Evolutionary conservation across 2,113 vertebrate genomes (phyloP).

Genomic region (Chloroceryle aenea): DNA sequence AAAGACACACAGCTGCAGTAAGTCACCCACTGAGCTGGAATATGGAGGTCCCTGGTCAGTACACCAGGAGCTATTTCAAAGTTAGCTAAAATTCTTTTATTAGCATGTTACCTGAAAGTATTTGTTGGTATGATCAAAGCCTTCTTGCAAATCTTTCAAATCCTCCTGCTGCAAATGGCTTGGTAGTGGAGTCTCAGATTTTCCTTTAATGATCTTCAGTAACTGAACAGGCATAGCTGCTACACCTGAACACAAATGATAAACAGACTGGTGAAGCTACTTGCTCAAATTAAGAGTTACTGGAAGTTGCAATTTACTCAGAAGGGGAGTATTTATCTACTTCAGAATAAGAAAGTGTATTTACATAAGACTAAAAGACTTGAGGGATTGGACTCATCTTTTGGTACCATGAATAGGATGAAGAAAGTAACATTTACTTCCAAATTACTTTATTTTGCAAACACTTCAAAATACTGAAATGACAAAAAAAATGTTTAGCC

Average conservation of each 20-base stretch:
- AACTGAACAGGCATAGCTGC: constrained; percentile 68
- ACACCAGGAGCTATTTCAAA: background rate
- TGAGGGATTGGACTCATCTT: background rate
- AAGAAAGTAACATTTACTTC: background rate
- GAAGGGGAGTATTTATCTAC: background rate
- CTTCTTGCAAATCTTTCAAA: constrained; percentile 55
- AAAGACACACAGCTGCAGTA: background rate
- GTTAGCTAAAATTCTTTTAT: background rate
- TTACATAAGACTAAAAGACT: background rate
- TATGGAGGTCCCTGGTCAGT: background rate
- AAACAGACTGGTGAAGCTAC: background rate
- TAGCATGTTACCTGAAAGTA: constrained; percentile 68
- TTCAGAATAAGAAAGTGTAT: background rate
- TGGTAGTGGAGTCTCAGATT: constrained; percentile 24
- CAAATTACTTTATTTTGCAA: background rate
- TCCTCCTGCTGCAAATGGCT: constrained; percentile 50
- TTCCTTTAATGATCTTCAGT: constrained; percentile 44
- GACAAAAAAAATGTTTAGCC: no score
- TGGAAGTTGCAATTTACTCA: background rate
- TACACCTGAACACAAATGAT: background rate
- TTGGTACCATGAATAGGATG: background rate
- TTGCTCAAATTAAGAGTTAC: background rate
- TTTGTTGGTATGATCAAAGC: constrained; percentile 47
- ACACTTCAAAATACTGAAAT: background rate
- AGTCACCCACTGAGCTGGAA: background rate